Evolutionary conservation across 1,140 invertebrate species (phyloP), one percentile per base, ranked within the genome.

Genomic region (Drosophila lowei): DNA sequence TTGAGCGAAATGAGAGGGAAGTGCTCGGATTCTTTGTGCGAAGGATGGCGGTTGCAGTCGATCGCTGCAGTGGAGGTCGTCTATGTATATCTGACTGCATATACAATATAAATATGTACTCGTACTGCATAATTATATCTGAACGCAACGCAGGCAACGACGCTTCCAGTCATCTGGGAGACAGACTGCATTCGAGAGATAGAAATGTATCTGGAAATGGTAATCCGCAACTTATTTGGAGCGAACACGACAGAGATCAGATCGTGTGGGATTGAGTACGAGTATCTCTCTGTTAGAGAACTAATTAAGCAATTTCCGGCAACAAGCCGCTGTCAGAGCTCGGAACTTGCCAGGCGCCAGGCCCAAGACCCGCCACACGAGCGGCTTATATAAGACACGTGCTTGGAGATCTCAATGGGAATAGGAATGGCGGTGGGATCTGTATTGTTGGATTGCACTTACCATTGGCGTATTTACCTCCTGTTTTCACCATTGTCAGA

Each of bases 381-480:
- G 61, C 18, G 41, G 43, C 57, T 79, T 80, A 80, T 44, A 76
- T 79, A 80, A 64, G 71, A 79, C 77, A 75, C 77, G 71, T 71
- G 70, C 77, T 64, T 42, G 48, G 15, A 18, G 28, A 16, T 23
- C 11, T 18, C 52, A 50, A 11, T 52, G 5, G 34, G 5, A 38
- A 34, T 34, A 3, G 9, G 30, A 34, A 38, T 13, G 34, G 34
- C 9, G 3, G 5, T 38, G 34, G 34, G 21, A 15, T 34, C 42
- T 42, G 6, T 23, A 43, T 15, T 11, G 16, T 18, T 52, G 23
- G 42, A 30, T 7, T 30, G 23, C 57, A 75, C 81, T 62, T 74
- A 86, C 81, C 83, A 62, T 86, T 88, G 81, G 81, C 81, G 70
- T 88, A 86, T 88, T 86, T 86, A 38, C 83, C 78, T 77, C 83